Percentiles rank a stretch among this genome's conserved stretches.
Conservation (phyloP, 2,113 vertebrate species). For the Daphoenositta chrysoptera region DNA sequence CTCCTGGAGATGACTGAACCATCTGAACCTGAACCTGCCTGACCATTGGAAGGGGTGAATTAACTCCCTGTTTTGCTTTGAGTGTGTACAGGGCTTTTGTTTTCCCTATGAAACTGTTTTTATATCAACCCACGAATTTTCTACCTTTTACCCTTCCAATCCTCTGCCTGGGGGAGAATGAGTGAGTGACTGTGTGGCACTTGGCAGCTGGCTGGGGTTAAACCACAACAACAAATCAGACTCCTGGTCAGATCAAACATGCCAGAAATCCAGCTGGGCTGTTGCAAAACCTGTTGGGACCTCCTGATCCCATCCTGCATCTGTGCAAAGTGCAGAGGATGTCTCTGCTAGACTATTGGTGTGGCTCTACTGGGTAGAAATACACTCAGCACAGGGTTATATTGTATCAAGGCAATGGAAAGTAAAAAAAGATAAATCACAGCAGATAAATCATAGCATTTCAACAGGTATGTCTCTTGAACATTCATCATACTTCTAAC, state of each 20-base stretch:
- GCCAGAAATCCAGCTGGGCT: neutral
- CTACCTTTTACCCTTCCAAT: neutral
- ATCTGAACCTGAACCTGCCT: too few species aligned
- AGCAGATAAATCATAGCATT: neutral
- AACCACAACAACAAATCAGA: neutral
- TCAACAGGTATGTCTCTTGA: neutral
- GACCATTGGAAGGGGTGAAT: neutral
- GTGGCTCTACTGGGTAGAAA: neutral
- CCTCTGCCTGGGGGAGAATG: neutral
- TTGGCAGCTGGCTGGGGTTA: neutral
- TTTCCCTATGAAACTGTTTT: neutral
- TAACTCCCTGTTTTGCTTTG: neutral
- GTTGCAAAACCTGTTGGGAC: neutral
- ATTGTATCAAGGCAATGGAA: neutral
- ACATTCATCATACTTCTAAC: neutral
- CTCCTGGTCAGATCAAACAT: neutral
- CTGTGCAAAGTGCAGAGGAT: neutral
- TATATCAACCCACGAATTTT: neutral
- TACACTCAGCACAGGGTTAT: neutral
- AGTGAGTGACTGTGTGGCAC: rapidly evolving
- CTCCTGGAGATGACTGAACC: neutral
- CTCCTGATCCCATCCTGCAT: neutral
- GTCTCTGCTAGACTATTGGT: neutral
- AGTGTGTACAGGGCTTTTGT: neutral
- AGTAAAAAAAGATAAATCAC: neutral